Percentiles rank a stretch among this genome's conserved stretches.
phyloP scores from a whole-genome alignment of 2,888 invertebrate species.

The Anthophora plumipes region DNA sequence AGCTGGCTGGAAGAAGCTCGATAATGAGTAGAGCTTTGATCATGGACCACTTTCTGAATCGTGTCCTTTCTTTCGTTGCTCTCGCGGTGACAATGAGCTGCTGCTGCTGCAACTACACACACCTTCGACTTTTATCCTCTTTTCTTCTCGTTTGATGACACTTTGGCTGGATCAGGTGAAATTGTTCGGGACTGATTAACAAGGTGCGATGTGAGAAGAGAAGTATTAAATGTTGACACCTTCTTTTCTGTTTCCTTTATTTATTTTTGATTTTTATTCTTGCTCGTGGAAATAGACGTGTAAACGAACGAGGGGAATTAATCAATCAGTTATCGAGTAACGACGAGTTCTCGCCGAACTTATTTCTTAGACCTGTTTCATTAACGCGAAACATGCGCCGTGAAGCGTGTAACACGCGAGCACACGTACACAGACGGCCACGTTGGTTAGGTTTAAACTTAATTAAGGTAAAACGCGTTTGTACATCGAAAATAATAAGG shows the following conservation, averaged over 20 bases:
- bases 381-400: not conserved
- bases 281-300: not conserved
- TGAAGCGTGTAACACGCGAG: not conserved
- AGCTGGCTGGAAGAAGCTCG: slow-evolving; percentile 11
- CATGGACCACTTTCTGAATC: slow-evolving; percentile 3
- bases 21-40: slow-evolving; percentile 28
- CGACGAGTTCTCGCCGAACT: not conserved
- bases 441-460: not conserved
- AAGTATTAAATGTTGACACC: not conserved
- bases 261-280: not conserved
- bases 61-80: not conserved
- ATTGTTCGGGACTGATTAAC: not conserved
- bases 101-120: not conserved
- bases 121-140: not conserved
- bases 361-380: not conserved
- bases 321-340: not conserved
- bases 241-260: no score
- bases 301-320: not conserved
- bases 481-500: slow-evolving; percentile 7
- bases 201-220: not conserved
- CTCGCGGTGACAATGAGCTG: not conserved
- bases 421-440: no score
- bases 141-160: no score
- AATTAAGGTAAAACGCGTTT: slow-evolving; percentile 3
- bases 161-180: no score